These are phyloP conservation scores for Ectropis crepuscularia DNA, from an alignment of 2,888 invertebrate genomes.

Conservation along the genomic window DNA sequence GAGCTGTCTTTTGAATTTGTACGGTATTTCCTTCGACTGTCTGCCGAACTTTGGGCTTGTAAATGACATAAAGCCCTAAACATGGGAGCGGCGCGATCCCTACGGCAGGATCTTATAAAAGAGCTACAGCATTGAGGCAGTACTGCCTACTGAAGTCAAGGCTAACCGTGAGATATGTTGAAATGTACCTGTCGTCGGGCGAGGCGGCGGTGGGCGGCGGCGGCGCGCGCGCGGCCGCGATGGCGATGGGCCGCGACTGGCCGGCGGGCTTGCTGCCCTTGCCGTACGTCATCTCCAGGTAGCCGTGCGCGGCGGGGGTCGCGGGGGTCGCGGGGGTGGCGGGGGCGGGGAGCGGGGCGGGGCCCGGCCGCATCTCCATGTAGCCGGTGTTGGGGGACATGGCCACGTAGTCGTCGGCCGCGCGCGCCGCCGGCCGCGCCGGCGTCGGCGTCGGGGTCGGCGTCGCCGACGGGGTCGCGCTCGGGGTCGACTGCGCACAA, in stretches of 20 bases:
- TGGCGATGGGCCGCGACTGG: conserved; percentile 86
- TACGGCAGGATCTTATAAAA: background rate
- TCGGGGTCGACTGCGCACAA: conserved; percentile 7
- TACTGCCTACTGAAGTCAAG: no score
- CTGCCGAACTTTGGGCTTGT: no score
- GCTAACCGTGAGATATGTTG: background rate
- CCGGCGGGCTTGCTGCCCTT: conserved; percentile 44
- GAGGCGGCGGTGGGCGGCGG: conserved; percentile 48
- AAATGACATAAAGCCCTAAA: no score
- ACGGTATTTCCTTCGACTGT: no score
- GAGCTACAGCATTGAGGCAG: no score
- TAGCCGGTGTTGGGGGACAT: conserved; percentile 83
- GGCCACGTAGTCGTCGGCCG: conserved; percentile 77
- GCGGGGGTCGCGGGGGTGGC: conserved; percentile 39
- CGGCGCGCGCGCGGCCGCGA: conserved; percentile 64
- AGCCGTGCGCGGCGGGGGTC: conserved; percentile 64
- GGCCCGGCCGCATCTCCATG: conserved; percentile 85
- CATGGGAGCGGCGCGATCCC: no score
- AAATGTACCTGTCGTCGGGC: conserved; percentile 36
- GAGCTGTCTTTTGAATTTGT: no score
- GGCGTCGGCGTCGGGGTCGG: conserved; percentile 69
- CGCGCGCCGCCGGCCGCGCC: conserved; percentile 48
- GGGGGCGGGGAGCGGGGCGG: conserved; percentile 35
- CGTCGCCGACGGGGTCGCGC: conserved; percentile 51
- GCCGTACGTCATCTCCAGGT: conserved; percentile 80